Evolutionary conservation across 1,140 invertebrate species (phyloP), one percentile per base, ranked within the genome.

Genomic region (Apis laboriosa): DNA sequence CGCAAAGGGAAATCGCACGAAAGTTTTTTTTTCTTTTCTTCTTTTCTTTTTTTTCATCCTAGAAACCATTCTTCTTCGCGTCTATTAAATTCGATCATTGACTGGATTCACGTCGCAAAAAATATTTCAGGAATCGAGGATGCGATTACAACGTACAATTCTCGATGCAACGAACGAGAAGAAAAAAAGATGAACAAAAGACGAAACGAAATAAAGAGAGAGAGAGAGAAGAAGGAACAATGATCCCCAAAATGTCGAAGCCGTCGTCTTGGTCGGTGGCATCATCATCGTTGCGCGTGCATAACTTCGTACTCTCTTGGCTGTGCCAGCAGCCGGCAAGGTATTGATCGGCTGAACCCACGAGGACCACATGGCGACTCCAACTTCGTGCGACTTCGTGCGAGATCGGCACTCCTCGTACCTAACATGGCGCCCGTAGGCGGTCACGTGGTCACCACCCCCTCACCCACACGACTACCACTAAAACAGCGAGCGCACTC

Each of bases 251-350:
- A 92, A 89, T 90, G 83, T 88, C 87, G 15, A 61, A 60, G 21
- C 73, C 21, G 15, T 77, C 21, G 64, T 75, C 64, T 67, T 60
- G 19, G 74, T 77, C 67, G 79, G 80, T 55, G 74, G 60, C 77
- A 78, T 78, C 49, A 68, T 84, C 73, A 85, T 80, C 83, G 78
- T 81, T 78, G 85, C 83, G 90, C 88, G 89, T 92, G 91, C 91
- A 92, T 92, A 92, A 93, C 91, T 93, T 92, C 77, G 91, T 92
- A 90, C 91, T 92, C 91, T 92, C 89, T 91, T 91, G 90, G 88
- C 87, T 90, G 88, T 88, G 88, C 85, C 77, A 88, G 87, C 88
- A 88, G 88, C 87, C 88, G 88, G 88, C 84, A 61, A 85, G 85
- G 90, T 91, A 91, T 91, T 91, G 90, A 91, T 91, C 90, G 90